Evolutionary conservation across 2,888 invertebrate genomes (phyloP).

Genomic region (Mimumesa dahlbomi): DNA sequence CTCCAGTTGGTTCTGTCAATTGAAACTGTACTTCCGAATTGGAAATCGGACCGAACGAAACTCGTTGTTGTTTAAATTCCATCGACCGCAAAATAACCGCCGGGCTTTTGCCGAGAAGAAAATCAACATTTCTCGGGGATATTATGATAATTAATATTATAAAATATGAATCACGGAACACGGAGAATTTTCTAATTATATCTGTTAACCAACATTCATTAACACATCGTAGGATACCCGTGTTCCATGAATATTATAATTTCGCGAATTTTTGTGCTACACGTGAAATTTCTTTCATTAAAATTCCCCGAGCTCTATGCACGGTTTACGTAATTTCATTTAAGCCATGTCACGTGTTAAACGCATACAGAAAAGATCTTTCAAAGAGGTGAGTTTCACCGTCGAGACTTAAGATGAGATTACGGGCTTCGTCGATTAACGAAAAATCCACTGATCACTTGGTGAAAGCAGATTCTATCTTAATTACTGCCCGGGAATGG

Average conservation of each 20-base stretch:
- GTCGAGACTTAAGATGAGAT: not conserved
- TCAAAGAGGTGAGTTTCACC: conserved; percentile 22
- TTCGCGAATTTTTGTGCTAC: too few species aligned
- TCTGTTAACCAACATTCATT: too few species aligned
- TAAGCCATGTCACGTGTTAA: conserved; percentile 33
- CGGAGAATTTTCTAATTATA: too few species aligned
- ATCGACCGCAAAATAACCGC: conserved; percentile 14
- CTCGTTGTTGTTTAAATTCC: conserved; percentile 32
- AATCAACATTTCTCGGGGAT: not conserved
- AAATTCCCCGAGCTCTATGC: not conserved
- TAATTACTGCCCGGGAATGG: conserved; percentile 46
- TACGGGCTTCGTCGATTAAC: conserved; percentile 32
- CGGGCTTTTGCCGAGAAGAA: conserved; percentile 6
- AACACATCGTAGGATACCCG: too few species aligned
- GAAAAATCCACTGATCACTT: conserved; percentile 38
- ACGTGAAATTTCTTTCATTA: not conserved
- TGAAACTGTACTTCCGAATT: conserved; percentile 2
- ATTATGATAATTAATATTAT: not conserved
- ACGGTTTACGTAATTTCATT: conserved; percentile 46
- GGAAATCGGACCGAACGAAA: conserved; percentile 15
- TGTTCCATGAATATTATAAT: too few species aligned
- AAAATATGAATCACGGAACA: too few species aligned
- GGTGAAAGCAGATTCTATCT: conserved; percentile 45
- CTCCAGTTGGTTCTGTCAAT: conserved; percentile 7
- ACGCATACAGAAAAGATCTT: conserved; percentile 12